Evolutionary conservation across 2,888 invertebrate genomes (phyloP), one percentile per base, ranked within the genome.

Genomic region (Volucella inanis): DNA sequence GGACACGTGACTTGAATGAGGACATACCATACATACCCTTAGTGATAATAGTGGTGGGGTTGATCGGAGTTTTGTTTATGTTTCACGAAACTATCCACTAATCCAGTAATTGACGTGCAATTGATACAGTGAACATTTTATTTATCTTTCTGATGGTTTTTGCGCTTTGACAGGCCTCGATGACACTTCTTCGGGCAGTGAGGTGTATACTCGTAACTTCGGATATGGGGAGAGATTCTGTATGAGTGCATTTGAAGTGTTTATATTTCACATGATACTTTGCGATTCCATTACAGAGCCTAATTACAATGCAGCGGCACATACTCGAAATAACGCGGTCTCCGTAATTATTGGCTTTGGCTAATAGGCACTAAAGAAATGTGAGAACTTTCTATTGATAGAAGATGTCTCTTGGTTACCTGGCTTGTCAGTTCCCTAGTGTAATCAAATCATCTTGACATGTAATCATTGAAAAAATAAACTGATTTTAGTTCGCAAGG

Each of bases 101-200:
- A 75, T 79, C 74, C 59, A 59, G 45, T 84, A 79, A 84, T 79
- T 84, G 83, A 79, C 79, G 74, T 79, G 79, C 72, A 79, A 79
- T 79, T 79, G 79, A 79, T 79, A 79, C 79, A 18, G 67, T 79
- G 57, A 71, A 22, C 11, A 47, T 39, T 59, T 67, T 72, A 52
- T 72, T 57, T 65, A 65, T 50, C 65, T 59, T 72, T 47, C 15
- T 39, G 14, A 47, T n/a, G n/a, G n/a, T n/a, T n/a, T 22, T n/a
- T 8, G 41, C 38, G 4, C 12, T 4, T 10, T 59, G 15, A 11
- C 11, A 15, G 18, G 59, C 14, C 9, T 39, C 59, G 45, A 45
- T 38, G 55, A 15, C 15, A 15, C 45, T 55, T 41, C 22, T 18
- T 22, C n/a, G 39, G 50, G 41, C 41, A 18, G n/a, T 65, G 1